These are phyloP conservation scores for Trididemnum nubilum DNA, from an alignment of 23 tunicate species.

Conservation along the genomic window DNA sequence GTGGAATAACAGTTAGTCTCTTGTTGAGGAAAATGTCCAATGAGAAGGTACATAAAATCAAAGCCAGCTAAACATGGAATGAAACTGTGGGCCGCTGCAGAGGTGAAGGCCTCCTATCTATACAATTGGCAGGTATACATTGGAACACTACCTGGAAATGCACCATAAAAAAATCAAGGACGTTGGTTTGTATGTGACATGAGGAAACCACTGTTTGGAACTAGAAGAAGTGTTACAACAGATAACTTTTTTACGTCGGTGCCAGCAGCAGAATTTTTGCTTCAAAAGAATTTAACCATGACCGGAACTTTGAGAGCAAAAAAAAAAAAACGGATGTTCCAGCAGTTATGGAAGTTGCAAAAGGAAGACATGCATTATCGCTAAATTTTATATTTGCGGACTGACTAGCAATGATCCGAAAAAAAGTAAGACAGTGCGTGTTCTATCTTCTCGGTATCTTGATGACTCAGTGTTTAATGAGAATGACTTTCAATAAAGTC, in stretches of 20 bases:
- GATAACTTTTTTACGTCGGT: constrained; percentile 34
- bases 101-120: constrained; percentile 29
- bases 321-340: constrained; percentile 21
- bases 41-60: too few species aligned
- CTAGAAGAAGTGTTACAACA: constrained; percentile 36
- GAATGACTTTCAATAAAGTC: too few species aligned
- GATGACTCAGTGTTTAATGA: constrained; percentile 36
- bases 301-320: constrained; percentile 13
- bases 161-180: too few species aligned
- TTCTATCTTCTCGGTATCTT: constrained; percentile 30
- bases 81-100: constrained; percentile 43
- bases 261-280: too few species aligned
- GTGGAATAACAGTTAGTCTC: constrained; percentile 28
- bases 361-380: constrained; percentile 29
- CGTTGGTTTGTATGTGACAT: constrained; percentile 34
- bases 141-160: constrained; percentile 15
- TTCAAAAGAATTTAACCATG: constrained; percentile 28
- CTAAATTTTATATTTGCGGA: constrained; percentile 25
- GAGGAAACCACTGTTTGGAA: constrained; percentile 41
- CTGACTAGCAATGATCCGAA: constrained; percentile 11
- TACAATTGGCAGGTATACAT: constrained; percentile 1
- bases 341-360: constrained; percentile 36
- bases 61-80: constrained; percentile 38
- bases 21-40: constrained; percentile 36
- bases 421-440: constrained; percentile 25